Evolutionary conservation across 2,888 invertebrate genomes (phyloP).

Genomic region (Anthophora plumipes): DNA sequence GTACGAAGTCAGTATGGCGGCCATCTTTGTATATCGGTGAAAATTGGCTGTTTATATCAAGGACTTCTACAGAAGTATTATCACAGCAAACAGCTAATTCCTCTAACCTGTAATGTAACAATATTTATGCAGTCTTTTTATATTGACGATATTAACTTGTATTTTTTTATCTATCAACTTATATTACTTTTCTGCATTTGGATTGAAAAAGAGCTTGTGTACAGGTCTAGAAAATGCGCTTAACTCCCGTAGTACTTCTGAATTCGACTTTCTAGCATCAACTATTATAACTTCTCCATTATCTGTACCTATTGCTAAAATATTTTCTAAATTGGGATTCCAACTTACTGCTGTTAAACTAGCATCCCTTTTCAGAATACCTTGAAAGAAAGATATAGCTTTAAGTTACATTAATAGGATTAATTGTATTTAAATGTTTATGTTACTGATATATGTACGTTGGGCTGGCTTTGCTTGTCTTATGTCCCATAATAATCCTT

Average conservation of each 20-base stretch:
- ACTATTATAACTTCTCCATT: slow-evolving; percentile 85
- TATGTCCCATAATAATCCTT: slow-evolving; percentile 81
- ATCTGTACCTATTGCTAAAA: slow-evolving; percentile 85
- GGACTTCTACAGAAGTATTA: slow-evolving; percentile 83
- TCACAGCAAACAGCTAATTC: slow-evolving; percentile 86
- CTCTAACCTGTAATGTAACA: slow-evolving; percentile 74
- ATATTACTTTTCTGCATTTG: slow-evolving; percentile 72
- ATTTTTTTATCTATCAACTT: not conserved
- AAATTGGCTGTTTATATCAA: slow-evolving; percentile 82
- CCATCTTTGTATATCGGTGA: slow-evolving; percentile 83
- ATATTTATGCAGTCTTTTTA: slow-evolving; percentile 24
- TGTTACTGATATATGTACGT: slow-evolving; percentile 65
- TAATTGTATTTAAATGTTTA: not conserved
- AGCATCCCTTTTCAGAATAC: slow-evolving; percentile 71
- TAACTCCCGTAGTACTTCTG: slow-evolving; percentile 78
- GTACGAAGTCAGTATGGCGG: slow-evolving; percentile 86
- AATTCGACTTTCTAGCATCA: slow-evolving; percentile 85
- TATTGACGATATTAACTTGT: not conserved
- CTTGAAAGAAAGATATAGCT: slow-evolving; percentile 73
- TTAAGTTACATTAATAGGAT: not conserved
- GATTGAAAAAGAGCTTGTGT: slow-evolving; percentile 83
- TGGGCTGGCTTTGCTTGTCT: slow-evolving; percentile 79
- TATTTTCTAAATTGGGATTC: slow-evolving; percentile 83
- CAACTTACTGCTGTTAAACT: slow-evolving; percentile 84
- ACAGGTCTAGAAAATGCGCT: slow-evolving; percentile 81